phyloP scores from a whole-genome alignment of 2,113 vertebrate species.

The Cyanoderma ruficeps region DNA sequence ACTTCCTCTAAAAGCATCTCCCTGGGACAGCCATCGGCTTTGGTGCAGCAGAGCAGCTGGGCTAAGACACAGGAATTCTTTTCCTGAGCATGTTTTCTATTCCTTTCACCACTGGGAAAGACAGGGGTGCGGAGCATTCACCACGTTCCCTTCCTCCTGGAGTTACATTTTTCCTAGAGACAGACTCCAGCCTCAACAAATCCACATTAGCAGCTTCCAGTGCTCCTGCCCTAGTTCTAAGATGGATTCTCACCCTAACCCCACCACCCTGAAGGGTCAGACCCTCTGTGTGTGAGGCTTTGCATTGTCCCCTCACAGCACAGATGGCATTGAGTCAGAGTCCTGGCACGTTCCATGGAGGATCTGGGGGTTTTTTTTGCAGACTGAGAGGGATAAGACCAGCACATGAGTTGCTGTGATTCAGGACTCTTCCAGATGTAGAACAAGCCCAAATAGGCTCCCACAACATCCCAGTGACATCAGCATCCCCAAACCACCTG shows the following conservation, averaged over 20 bases:
- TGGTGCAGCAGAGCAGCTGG: not conserved
- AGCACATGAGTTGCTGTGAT: not conserved
- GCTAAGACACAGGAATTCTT: not conserved
- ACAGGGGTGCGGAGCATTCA: not conserved
- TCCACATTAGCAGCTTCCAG: not conserved
- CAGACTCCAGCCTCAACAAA: not conserved
- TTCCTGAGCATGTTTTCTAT: not conserved
- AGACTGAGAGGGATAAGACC: not conserved
- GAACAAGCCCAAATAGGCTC: not conserved
- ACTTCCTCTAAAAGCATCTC: conserved; percentile 42
- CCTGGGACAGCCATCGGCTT: not conserved
- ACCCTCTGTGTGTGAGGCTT: not conserved
- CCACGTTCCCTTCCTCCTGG: not conserved
- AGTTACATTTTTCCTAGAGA: not conserved
- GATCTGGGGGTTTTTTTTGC: not conserved
- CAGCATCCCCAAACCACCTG: not conserved
- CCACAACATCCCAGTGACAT: not conserved
- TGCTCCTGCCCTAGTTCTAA: not conserved
- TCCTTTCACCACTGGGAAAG: not conserved
- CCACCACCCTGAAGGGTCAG: not conserved
- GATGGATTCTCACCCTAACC: not conserved
- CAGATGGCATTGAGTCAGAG: not conserved
- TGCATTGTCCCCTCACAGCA: not conserved
- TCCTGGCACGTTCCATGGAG: not conserved
- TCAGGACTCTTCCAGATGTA: not conserved